phyloP scores from a whole-genome alignment of 1,140 invertebrate species.

The Drosophila bocqueti region DNA sequence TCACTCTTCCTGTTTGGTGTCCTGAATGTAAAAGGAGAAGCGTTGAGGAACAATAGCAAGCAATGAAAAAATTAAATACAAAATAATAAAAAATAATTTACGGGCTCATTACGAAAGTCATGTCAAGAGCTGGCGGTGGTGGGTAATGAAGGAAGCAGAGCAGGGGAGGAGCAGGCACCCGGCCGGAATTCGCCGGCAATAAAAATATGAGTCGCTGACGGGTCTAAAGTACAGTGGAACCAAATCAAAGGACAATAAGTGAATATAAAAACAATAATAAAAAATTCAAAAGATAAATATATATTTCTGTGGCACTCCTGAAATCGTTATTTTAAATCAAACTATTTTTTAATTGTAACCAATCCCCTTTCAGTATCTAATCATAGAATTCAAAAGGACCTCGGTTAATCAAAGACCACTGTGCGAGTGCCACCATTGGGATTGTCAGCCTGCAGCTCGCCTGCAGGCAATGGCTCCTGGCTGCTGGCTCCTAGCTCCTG shows the following conservation, averaged over 20 bases:
- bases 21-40: constrained; percentile 39
- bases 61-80: constrained; percentile 83
- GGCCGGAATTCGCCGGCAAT: constrained; percentile 66
- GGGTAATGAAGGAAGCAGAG: constrained; percentile 11
- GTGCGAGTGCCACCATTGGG: constrained; percentile 40
- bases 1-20: constrained; percentile 11
- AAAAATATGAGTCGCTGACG: constrained; percentile 55
- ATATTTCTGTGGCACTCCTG: background rate
- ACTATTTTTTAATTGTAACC: background rate
- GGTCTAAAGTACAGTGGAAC: constrained; percentile 24
- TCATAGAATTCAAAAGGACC: background rate
- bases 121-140: constrained; percentile 17
- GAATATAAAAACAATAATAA: background rate
- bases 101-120: constrained; percentile 75
- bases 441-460: constrained; percentile 53
- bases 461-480: constrained; percentile 47
- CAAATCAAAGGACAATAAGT: background rate
- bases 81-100: constrained; percentile 84
- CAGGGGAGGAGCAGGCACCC: constrained; percentile 27
- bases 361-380: background rate
- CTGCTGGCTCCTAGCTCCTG: constrained; percentile 4
- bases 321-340: background rate
- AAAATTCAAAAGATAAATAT: too few species aligned
- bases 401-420: constrained; percentile 30
- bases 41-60: constrained; percentile 32